phyloP scores from a whole-genome alignment of 1,140 invertebrate species.

The Drosophila repletoides region DNA sequence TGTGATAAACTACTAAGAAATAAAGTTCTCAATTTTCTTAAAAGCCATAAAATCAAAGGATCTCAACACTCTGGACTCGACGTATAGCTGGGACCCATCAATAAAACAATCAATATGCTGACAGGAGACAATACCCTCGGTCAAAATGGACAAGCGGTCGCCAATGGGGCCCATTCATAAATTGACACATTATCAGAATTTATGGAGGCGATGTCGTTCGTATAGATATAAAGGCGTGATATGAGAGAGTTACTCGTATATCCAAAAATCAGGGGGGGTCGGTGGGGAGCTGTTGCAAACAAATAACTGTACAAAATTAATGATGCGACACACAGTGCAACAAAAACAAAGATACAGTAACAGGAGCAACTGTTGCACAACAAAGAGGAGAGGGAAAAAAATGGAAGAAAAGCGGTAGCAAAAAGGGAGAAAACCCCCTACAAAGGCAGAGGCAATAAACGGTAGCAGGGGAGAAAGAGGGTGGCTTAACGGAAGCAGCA shows the following conservation, averaged over 20 bases:
- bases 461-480: neutral
- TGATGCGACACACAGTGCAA: slow-evolving; percentile 53
- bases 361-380: slow-evolving; percentile 69
- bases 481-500: slow-evolving; percentile 4
- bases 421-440: too few relatives aligned
- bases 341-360: slow-evolving; percentile 52
- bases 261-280: neutral
- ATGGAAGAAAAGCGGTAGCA: slow-evolving; percentile 33
- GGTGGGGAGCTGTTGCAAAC: slow-evolving; percentile 43
- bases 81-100: slow-evolving; percentile 37
- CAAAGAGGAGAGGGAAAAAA: neutral
- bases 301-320: slow-evolving; percentile 77
- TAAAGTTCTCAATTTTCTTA: slow-evolving; percentile 27
- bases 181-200: slow-evolving; percentile 81
- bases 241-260: slow-evolving; percentile 54
- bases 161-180: slow-evolving; percentile 64
- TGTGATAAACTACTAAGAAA: neutral
- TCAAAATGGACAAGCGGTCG: slow-evolving; percentile 40
- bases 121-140: slow-evolving; percentile 64
- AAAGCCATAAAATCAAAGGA: slow-evolving; percentile 38
- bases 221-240: slow-evolving; percentile 68
- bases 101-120: slow-evolving; percentile 80
- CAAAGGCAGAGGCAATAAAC: slow-evolving; percentile 34
- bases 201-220: slow-evolving; percentile 48
- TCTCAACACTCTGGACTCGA: neutral